Conservation (phyloP, 92 coral and sea anemone genomes). For the Ricordea florida region DNA sequence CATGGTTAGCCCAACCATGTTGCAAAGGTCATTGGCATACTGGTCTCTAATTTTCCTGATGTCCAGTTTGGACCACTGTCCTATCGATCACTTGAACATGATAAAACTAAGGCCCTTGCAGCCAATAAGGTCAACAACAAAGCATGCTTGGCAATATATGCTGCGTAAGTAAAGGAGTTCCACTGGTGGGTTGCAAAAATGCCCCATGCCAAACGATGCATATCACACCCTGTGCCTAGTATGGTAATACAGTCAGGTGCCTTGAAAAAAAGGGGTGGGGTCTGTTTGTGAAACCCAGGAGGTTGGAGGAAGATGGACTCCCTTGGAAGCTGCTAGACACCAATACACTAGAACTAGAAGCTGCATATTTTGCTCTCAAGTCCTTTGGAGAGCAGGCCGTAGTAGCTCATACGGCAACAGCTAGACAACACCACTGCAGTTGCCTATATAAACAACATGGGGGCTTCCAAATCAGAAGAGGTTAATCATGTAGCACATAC, state of each 20-base stretch:
- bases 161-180: no score
- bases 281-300: constrained; percentile 34
- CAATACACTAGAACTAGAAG: constrained; percentile 49
- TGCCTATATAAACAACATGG: constrained; percentile 55
- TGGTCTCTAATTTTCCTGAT: no score
- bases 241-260: constrained; percentile 27
- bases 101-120: no score
- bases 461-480: constrained; percentile 18
- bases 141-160: no score
- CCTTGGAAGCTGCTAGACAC: constrained; percentile 42
- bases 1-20: no score
- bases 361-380: constrained; percentile 66
- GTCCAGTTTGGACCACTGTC: no score
- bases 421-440: constrained; percentile 63
- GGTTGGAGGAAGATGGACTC: constrained; percentile 57
- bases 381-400: constrained; percentile 20
- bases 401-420: constrained; percentile 43
- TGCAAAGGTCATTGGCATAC: no score
- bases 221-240: constrained; percentile 1
- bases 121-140: no score
- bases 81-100: no score
- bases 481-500: constrained; percentile 35
- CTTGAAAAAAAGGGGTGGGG: constrained; percentile 31
- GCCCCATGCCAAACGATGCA: not conserved
- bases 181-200: constrained; percentile 40